These are phyloP conservation scores for Nemapogon koenigi DNA, from an alignment of 2,888 invertebrate species.

Conservation along the genomic window DNA sequence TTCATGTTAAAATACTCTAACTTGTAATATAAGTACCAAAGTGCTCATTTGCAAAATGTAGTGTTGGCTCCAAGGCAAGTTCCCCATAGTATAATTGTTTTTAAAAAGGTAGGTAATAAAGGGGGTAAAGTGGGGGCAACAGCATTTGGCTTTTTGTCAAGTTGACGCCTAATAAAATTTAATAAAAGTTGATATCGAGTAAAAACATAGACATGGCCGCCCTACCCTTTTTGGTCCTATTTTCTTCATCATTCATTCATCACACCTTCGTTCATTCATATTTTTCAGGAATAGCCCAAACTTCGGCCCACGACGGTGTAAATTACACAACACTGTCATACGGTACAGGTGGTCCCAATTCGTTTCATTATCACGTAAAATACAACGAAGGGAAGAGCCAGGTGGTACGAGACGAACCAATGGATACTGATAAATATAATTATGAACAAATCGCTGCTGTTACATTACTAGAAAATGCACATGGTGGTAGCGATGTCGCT, in stretches of 20 bases:
- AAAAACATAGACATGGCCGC: too few species aligned
- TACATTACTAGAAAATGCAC: constrained; percentile 75
- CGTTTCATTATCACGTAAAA: constrained; percentile 60
- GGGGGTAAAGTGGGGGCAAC: too few species aligned
- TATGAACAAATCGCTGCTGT: constrained; percentile 79
- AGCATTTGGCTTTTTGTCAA: too few species aligned
- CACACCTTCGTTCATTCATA: not conserved
- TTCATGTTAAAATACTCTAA: too few species aligned
- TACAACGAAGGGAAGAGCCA: constrained; percentile 26
- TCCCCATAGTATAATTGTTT: too few species aligned
- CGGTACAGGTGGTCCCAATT: constrained; percentile 75
- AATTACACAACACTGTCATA: constrained; percentile 83
- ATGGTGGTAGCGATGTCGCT: constrained; percentile 86
- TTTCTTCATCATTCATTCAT: not conserved
- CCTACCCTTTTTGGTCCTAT: too few species aligned
- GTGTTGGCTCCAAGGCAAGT: too few species aligned
- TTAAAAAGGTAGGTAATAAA: too few species aligned
- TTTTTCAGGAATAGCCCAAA: constrained; percentile 64
- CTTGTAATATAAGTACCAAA: too few species aligned
- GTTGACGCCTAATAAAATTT: too few species aligned
- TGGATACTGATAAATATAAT: constrained; percentile 67
- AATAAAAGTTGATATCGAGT: too few species aligned
- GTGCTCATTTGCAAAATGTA: too few species aligned
- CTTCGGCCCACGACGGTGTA: constrained; percentile 66
- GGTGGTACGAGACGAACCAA: constrained; percentile 67